A percentile compares a stretch with the other conserved stretches of the same genome.
Conservation (phyloP, 2,797 vertebrate species). For the Eospalax fontanierii region DNA sequence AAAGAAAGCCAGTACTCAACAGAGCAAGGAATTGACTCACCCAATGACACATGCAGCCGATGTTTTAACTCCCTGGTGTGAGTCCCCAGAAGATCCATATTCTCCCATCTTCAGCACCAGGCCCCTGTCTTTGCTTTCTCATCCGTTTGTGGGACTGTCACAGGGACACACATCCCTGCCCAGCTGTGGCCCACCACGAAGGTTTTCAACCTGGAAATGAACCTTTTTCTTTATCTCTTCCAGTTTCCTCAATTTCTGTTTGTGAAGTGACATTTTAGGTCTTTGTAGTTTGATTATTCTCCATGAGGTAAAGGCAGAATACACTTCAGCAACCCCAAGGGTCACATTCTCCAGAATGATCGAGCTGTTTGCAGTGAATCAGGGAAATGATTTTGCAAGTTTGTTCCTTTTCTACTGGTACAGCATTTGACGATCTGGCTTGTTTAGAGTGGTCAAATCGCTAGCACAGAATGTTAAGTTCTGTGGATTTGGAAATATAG, state of each 20-base stretch:
- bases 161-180: neutral
- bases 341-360: slow-evolving; percentile 58
- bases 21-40: neutral
- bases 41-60: neutral
- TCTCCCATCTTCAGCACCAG: neutral
- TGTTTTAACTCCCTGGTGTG: neutral
- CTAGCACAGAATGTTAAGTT: slow-evolving; percentile 18
- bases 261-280: slow-evolving; percentile 68
- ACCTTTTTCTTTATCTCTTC: slow-evolving; percentile 34
- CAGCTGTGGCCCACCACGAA: neutral
- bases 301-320: slow-evolving; percentile 55
- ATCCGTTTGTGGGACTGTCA: neutral
- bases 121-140: neutral
- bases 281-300: slow-evolving; percentile 68
- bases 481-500: slow-evolving; percentile 46
- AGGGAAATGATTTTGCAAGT: slow-evolving; percentile 50
- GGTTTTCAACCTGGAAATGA: slow-evolving; percentile 38
- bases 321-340: slow-evolving; percentile 3
- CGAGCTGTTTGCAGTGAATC: slow-evolving; percentile 29
- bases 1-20: neutral
- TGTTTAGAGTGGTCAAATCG: slow-evolving; percentile 48
- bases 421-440: slow-evolving; percentile 52
- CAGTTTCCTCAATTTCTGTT: slow-evolving; percentile 65
- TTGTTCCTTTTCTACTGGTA: neutral
- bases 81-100: neutral